Percentiles rank a stretch among this genome's conserved stretches.
Evolutionary conservation across 2,888 invertebrate species (phyloP).

Genomic region (Neoscelio sp.): DNA sequence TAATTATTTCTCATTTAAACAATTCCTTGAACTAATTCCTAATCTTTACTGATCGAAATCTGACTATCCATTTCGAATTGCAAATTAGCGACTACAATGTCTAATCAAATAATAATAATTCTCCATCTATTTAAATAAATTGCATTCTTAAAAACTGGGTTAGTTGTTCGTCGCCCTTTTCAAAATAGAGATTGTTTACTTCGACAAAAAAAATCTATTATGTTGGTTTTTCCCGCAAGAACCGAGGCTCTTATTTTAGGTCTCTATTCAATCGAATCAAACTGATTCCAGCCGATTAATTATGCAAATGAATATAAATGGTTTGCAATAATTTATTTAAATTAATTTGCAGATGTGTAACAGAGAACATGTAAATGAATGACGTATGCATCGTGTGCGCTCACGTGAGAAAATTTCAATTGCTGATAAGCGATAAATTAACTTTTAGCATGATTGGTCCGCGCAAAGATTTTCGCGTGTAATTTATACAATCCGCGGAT

Average conservation of each 20-base stretch:
- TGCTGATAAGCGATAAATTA: slow-evolving; percentile 30
- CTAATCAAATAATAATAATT: no score
- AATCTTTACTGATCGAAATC: no score
- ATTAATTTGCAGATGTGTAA: slow-evolving; percentile 15
- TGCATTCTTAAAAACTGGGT: slow-evolving; percentile 10
- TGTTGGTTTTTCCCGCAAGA: slow-evolving; percentile 3
- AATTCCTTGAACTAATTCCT: no score
- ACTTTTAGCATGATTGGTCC: slow-evolving; percentile 9
- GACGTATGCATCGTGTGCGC: slow-evolving; percentile 2
- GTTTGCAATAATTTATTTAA: slow-evolving; percentile 31
- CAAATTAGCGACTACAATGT: no score
- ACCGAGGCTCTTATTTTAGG: no score
- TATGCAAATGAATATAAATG: slow-evolving; percentile 37
- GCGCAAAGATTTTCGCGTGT: not conserved
- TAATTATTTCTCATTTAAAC: no score
- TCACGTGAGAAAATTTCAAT: slow-evolving; percentile 37
- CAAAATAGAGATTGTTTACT: not conserved
- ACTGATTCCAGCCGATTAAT: slow-evolving; percentile 4
- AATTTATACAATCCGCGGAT: slow-evolving; percentile 13
- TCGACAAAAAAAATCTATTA: slow-evolving; percentile 19
- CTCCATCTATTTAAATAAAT: slow-evolving; percentile 10
- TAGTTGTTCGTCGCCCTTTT: slow-evolving; percentile 15
- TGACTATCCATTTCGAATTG: no score
- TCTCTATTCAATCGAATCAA: slow-evolving; percentile 16
- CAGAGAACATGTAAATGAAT: slow-evolving; percentile 18